Evolutionary conservation across 2,113 vertebrate species (phyloP).

Genomic region (Tapirus terrestris): DNA sequence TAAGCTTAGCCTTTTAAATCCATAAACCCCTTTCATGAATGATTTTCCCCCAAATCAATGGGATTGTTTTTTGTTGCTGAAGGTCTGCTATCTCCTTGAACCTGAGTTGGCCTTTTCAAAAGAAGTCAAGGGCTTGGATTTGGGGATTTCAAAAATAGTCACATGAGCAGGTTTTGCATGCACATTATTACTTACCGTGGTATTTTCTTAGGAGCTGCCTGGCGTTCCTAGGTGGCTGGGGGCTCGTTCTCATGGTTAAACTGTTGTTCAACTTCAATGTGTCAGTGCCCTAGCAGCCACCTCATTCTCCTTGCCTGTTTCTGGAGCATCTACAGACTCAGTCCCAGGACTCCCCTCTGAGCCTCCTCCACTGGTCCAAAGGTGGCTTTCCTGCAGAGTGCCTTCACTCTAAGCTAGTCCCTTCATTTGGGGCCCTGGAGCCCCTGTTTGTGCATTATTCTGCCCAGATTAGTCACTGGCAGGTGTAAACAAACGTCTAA

Average conservation of each 20-base stretch:
- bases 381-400: neutral
- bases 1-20: conserved; percentile 5
- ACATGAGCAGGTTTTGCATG: neutral
- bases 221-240: neutral
- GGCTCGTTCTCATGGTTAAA: neutral
- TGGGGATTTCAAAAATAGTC: conserved; percentile 38
- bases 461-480: neutral
- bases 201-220: neutral
- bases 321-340: neutral
- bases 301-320: neutral
- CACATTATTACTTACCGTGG: accelerated
- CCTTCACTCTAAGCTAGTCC: neutral
- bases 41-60: neutral
- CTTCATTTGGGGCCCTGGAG: neutral
- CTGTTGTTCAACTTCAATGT: neutral
- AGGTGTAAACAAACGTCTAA: neutral
- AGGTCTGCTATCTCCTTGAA: neutral
- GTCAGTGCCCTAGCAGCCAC: neutral
- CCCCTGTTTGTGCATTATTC: neutral
- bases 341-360: neutral
- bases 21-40: neutral
- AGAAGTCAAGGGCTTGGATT: neutral
- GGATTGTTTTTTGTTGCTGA: conserved; percentile 12
- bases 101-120: neutral
- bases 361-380: neutral